Evolutionary conservation across 2,888 invertebrate species (phyloP).

Genomic region (Himalopsyche japonica): DNA sequence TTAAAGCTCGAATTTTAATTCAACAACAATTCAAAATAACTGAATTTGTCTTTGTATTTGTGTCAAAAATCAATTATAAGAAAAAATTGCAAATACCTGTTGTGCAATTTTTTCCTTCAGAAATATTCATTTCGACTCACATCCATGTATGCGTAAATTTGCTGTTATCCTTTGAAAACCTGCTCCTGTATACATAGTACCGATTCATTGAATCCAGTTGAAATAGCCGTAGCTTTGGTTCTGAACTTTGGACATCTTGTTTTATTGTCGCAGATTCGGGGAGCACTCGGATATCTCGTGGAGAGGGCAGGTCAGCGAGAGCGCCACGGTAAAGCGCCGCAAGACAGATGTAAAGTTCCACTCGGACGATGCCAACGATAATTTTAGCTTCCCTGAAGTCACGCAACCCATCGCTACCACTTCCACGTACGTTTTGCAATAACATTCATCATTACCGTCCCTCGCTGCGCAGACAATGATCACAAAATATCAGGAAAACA

Average conservation of each 20-base stretch:
- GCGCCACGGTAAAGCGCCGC: slow-evolving; percentile 57
- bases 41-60: no score
- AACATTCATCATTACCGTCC: neutral
- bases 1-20: no score
- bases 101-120: no score
- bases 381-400: slow-evolving; percentile 66
- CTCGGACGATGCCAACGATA: slow-evolving; percentile 71
- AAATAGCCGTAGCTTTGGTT: slow-evolving; percentile 29
- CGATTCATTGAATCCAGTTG: neutral
- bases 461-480: neutral
- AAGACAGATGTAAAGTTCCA: slow-evolving; percentile 72
- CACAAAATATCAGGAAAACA: neutral
- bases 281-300: slow-evolving; percentile 56
- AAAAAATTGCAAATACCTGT: no score
- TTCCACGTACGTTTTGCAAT: slow-evolving; percentile 38
- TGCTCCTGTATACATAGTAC: neutral
- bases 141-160: no score
- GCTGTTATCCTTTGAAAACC: no score
- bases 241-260: slow-evolving; percentile 37
- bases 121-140: no score
- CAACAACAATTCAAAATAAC: no score
- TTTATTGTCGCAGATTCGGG: slow-evolving; percentile 51
- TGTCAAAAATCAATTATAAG: no score
- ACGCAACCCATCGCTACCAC: slow-evolving; percentile 42
- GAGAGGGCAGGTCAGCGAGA: slow-evolving; percentile 34